Evolutionary conservation across 2,797 vertebrate genomes (phyloP), one percentile per base, ranked within the genome.

Genomic region (Eulemur rubriventer): DNA sequence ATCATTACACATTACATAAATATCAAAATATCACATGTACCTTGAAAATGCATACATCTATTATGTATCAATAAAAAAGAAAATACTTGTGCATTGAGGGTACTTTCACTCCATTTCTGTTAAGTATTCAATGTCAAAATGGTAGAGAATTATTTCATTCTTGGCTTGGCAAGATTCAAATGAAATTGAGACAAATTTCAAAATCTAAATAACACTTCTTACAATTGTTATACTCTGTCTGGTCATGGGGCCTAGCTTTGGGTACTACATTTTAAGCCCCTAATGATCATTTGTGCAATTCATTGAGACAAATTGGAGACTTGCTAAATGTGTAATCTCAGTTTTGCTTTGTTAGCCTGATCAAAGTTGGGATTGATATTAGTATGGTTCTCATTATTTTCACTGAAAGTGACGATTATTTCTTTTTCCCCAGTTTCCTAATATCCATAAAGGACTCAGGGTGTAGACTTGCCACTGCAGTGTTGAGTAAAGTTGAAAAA

Each of bases 371-470:
- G 17, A 85, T 76, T 81, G 76, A 70, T 95, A 83, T 33, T 92
- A 33, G 3, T 52, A 48, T 33, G 28, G 13, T 75, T 91, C 52
- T 70, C 84, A 52, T 41, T 79, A 55, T 79, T 88, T 94, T 93
- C 80, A 57, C 33, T 79, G 73, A 87, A 80, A 52, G 28, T 57
- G 65, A 52, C 50, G 65, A 65, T 81, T n/a, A 18, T 82, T 93
- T 76, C 28, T 94, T 93, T 91, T 52, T 91, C 30, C 46, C 50
- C 67, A 52, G 35, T 84, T 96, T 96, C 72, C 73, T 78, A 90
- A 90, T 28, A 75, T 26, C 30, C 38, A 33, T 84, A 72, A 97
- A 87, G 30, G 70, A 61, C 41, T 84, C 20, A n/a, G 35, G 6
- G 13, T 57, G 30, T 90, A 38, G 28, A 69, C 76, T 87, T 92